phyloP scores from a whole-genome alignment of 2,797 vertebrate species.

The Aulostomus chinensis region DNA sequence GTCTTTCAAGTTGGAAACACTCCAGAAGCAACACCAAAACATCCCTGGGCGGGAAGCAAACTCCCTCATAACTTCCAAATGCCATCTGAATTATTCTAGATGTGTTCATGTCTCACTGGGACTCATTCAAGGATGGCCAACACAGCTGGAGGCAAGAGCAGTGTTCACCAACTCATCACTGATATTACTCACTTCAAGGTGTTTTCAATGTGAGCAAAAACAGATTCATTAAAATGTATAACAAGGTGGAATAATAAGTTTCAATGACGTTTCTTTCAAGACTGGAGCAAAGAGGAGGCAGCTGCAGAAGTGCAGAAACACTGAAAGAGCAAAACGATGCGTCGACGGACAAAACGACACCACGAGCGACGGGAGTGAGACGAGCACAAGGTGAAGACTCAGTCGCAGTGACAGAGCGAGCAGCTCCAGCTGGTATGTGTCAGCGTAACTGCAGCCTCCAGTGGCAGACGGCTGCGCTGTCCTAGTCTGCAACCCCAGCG shows the following conservation, averaged over 20 bases:
- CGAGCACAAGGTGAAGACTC: neutral
- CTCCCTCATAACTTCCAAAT: constrained; percentile 27
- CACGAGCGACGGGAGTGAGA: neutral
- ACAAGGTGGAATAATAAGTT: no score
- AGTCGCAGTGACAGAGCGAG: constrained; percentile 4
- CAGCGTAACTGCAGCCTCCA: constrained; percentile 12
- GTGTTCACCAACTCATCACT: constrained; percentile 4
- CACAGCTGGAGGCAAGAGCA: constrained; percentile 24
- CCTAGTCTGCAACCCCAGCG: constrained; percentile 27
- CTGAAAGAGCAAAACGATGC: neutral
- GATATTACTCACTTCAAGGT: no score
- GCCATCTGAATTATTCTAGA: constrained; percentile 40
- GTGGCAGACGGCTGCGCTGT: constrained; percentile 5
- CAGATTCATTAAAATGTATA: no score
- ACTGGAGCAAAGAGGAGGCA: no score
- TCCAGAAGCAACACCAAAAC: constrained; percentile 32
- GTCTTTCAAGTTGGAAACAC: constrained; percentile 21
- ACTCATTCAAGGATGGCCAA: constrained; percentile 16
- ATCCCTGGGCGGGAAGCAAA: constrained; percentile 34
- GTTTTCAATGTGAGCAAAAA: no score
- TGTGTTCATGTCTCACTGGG: constrained; percentile 33
- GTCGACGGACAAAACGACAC: neutral
- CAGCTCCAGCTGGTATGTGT: constrained; percentile 31
- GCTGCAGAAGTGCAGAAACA: no score
- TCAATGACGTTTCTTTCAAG: no score